These are phyloP conservation scores for Indicator indicator DNA, from an alignment of 2,113 vertebrate species.

Conservation along the genomic window DNA sequence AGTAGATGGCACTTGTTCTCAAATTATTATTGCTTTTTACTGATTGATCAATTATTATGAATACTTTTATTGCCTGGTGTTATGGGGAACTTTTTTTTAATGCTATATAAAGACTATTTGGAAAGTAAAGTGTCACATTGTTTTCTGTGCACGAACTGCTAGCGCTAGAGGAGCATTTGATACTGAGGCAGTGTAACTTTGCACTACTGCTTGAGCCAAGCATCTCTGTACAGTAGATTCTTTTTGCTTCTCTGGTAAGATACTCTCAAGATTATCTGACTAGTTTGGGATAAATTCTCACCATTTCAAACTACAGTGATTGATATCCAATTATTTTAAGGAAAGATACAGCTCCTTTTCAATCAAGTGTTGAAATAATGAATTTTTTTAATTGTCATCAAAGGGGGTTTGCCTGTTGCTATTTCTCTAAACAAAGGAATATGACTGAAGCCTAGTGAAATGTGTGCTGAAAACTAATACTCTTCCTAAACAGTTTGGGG, in stretches of 20 bases:
- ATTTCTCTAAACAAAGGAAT: slow-evolving; percentile 4
- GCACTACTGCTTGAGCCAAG: slow-evolving; percentile 57
- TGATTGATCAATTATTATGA: neutral
- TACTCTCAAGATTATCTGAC: neutral
- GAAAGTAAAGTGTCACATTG: neutral
- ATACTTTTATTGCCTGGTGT: slow-evolving; percentile 19
- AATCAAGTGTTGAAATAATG: neutral
- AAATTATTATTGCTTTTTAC: neutral
- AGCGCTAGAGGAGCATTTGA: neutral
- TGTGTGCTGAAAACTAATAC: neutral
- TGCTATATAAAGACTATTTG: neutral
- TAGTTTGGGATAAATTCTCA: neutral
- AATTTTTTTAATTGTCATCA: neutral
- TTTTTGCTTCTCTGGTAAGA: slow-evolving; percentile 27
- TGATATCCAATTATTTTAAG: neutral
- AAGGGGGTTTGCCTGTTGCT: neutral
- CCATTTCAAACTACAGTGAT: neutral
- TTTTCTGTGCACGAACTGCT: slow-evolving; percentile 29
- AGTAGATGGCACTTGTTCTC: slow-evolving; percentile 2
- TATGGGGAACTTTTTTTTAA: neutral
- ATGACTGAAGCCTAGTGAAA: neutral
- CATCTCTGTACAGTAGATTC: slow-evolving; percentile 25
- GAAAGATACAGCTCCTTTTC: slow-evolving; percentile 1
- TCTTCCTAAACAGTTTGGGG: neutral
- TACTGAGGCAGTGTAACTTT: slow-evolving; percentile 36